Evolutionary conservation across 2,888 invertebrate species (phyloP).

Genomic region (Acrocyrtus sp.): DNA sequence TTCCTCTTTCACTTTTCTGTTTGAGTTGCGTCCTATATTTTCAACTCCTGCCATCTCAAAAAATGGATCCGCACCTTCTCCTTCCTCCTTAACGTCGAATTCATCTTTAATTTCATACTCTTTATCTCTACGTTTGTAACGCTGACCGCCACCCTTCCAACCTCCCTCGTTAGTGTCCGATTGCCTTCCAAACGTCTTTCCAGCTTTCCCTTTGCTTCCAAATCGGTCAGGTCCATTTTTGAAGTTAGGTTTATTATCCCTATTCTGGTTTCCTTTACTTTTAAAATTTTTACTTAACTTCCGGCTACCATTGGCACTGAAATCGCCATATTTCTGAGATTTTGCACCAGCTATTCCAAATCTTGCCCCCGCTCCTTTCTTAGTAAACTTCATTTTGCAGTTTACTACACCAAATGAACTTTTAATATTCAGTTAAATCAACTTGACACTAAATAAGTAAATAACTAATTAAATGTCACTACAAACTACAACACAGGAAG

Average conservation of each 20-base stretch:
- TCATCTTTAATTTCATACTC: neutral
- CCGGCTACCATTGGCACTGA: neutral
- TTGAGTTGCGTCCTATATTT: neutral
- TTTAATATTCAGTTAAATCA: neutral
- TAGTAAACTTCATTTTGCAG: neutral
- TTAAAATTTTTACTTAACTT: conserved; percentile 7
- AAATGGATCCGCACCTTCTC: conserved; percentile 7
- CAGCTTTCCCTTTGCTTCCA: neutral
- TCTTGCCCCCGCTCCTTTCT: neutral
- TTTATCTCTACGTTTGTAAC: neutral
- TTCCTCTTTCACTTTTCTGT: conserved; percentile 21
- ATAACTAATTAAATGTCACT: no score
- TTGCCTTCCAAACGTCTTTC: neutral
- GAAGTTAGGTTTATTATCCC: neutral
- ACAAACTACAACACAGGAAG: no score
- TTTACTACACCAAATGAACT: neutral
- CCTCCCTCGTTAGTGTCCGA: neutral
- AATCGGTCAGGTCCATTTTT: neutral
- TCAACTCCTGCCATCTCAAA: conserved; percentile 1
- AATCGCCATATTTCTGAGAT: neutral
- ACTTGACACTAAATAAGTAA: neutral
- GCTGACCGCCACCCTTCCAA: neutral
- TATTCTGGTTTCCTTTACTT: neutral
- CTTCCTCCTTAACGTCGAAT: conserved; percentile 5
- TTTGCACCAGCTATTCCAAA: no score